These are phyloP conservation scores for Rutpela maculata DNA, from an alignment of 2,888 invertebrate genomes.

Conservation along the genomic window DNA sequence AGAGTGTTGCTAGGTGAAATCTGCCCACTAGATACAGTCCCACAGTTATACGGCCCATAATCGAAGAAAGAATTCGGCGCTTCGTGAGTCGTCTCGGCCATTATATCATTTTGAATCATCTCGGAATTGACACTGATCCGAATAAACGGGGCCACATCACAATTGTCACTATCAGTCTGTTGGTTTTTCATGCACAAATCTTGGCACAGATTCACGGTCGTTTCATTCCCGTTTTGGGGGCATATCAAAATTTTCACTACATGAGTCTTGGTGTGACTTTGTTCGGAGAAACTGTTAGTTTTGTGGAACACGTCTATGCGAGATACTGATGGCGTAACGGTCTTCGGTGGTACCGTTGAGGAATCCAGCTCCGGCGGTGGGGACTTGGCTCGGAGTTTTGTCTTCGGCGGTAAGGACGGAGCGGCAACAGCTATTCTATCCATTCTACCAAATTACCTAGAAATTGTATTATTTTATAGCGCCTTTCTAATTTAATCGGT, in stretches of 20 bases:
- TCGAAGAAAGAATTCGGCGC: conserved; percentile 73
- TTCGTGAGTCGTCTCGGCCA: conserved; percentile 61
- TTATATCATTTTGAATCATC: conserved; percentile 73
- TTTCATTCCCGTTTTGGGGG: conserved; percentile 73
- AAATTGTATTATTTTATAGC: conserved; percentile 50
- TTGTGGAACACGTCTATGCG: conserved; percentile 63
- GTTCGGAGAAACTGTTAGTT: conserved; percentile 66
- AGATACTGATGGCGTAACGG: conserved; percentile 60
- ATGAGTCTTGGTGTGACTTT: conserved; percentile 69
- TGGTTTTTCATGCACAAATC: neutral
- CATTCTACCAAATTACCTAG: conserved; percentile 65
- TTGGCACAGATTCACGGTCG: conserved; percentile 34
- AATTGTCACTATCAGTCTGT: conserved; percentile 65
- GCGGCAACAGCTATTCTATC: conserved; percentile 77
- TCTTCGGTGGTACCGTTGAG: conserved; percentile 74
- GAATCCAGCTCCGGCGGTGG: conserved; percentile 59
- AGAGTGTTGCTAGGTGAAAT: conserved; percentile 88
- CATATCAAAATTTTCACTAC: conserved; percentile 85
- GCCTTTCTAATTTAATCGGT: conserved; percentile 46
- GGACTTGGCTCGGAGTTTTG: conserved; percentile 62
- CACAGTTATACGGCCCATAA: conserved; percentile 72
- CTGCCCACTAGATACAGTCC: conserved; percentile 85
- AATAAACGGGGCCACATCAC: conserved; percentile 76
- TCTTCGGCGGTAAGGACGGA: conserved; percentile 78
- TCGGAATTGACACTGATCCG: conserved; percentile 64